Conservation (phyloP, 2,113 vertebrate species). For the Crotalus viridis region DNA sequence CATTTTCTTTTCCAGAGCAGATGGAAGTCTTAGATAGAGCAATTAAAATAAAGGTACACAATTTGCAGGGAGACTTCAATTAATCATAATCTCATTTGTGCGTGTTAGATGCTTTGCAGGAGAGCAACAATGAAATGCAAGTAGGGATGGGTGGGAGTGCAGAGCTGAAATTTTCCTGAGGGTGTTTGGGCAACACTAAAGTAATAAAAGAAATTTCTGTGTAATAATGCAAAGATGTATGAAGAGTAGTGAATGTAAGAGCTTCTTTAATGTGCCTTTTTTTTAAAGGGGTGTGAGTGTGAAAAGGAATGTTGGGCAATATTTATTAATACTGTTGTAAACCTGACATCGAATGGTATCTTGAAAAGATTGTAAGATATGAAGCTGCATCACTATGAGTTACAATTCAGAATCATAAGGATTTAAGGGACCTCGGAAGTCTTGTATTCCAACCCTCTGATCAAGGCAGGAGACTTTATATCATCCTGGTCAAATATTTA, state of each 20-base stretch:
- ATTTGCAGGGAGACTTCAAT: conserved; percentile 49
- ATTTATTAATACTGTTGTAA: conserved; percentile 67
- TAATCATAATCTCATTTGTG: conserved; percentile 67
- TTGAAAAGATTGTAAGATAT: not conserved
- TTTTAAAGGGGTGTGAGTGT: conserved; percentile 38
- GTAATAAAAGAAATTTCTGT: conserved; percentile 65
- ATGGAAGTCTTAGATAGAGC: conserved; percentile 57
- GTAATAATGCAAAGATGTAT: conserved; percentile 73
- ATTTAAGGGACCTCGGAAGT: not conserved
- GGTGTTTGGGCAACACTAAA: conserved; percentile 68
- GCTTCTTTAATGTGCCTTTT: conserved; percentile 59
- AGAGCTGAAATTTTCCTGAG: conserved; percentile 57
- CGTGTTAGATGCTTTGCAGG: conserved; percentile 58
- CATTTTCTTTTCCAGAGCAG: conserved; percentile 42
- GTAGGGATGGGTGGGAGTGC: not conserved
- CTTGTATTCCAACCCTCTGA: not conserved
- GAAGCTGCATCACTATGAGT: not conserved
- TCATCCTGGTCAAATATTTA: not conserved
- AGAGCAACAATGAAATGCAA: conserved; percentile 53
- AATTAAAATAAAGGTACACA: conserved; percentile 20
- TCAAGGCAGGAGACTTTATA: not conserved
- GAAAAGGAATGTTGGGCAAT: conserved; percentile 39
- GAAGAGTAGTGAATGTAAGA: conserved; percentile 68
- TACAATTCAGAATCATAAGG: not conserved
- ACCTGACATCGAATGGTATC: not conserved